Evolutionary conservation across 2,113 vertebrate genomes (phyloP), one percentile per base, ranked within the genome.

Genomic region (Pituophis catenifer): DNA sequence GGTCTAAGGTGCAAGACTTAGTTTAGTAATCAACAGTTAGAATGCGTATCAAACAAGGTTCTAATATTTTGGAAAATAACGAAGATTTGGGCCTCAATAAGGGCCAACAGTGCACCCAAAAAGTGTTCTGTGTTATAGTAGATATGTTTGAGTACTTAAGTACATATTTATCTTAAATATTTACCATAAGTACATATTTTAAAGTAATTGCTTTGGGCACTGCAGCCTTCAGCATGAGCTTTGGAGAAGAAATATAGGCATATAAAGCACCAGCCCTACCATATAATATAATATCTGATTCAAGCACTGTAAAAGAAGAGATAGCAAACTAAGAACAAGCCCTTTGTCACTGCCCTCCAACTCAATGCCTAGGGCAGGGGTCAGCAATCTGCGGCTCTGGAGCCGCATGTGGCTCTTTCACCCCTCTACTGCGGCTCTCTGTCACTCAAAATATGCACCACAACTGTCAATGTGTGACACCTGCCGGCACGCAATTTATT

Each of bases 21-120:
- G 38, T 81, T 38, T 44, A 21, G 33, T 38, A 81, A 8, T 81
- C 33, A 81, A 15, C 10, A 5, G 29, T 44, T 50, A 88, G 48
- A 87, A 50, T 33, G 12, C 23, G 11, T n/a, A 53, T 38, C 6
- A 85, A 54, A 57, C 53, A 29, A 55, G 53, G 88, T 3, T 92
- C 92, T 93, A 50, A 55, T 87, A 29, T 23, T 94, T 95, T 55
- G 90, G 26, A n/a, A 88, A 26, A 88, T 53, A 50, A 53, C 26
- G n/a, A 29, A 52, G 1, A n/a, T 88, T 15, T 88, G 3, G 48
- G 12, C 50, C 50, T 53, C 26, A 29, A 21, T 87, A 87, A 81
- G 33, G 17, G 17, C 17, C 33, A 81, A 21, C 17, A 38, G 17
- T 81, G 33, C 75, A 81, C 17, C 75, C 33, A 44, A 21, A 81